These are phyloP conservation scores for Tuberolachnus salignus DNA, from an alignment of 2,888 invertebrate genomes.

Conservation along the genomic window DNA sequence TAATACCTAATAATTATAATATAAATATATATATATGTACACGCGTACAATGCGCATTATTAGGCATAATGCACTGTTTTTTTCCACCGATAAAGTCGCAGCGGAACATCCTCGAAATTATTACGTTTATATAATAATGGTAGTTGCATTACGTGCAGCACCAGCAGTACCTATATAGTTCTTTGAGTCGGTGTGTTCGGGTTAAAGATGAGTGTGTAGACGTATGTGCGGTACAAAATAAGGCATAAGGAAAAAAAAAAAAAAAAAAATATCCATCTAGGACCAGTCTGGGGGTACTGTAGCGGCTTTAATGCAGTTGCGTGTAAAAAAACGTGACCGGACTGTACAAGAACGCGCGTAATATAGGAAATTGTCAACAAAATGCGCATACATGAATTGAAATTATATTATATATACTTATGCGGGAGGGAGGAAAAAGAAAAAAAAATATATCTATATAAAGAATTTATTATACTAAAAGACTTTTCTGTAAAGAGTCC, in stretches of 20 bases:
- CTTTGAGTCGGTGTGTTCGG: slow-evolving; percentile 35
- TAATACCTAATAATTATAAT: too few relatives aligned
- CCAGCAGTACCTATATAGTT: not conserved
- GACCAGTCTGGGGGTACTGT: slow-evolving; percentile 32
- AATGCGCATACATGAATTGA: slow-evolving; percentile 52
- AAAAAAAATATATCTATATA: not conserved
- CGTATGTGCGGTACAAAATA: slow-evolving; percentile 16
- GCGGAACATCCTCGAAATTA: slow-evolving; percentile 6
- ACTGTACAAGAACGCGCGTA: slow-evolving; percentile 27
- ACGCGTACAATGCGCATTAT: too few relatives aligned
- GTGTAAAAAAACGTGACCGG: slow-evolving; percentile 54
- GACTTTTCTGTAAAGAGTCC: not conserved
- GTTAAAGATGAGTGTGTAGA: slow-evolving; percentile 20
- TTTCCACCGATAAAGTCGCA: slow-evolving; percentile 4
- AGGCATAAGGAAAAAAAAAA: slow-evolving; percentile 12
- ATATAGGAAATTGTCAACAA: slow-evolving; percentile 53
- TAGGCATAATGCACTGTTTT: not conserved
- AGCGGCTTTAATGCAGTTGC: slow-evolving; percentile 36
- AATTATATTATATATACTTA: slow-evolving; percentile 23
- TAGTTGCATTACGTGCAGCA: slow-evolving; percentile 32
- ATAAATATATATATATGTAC: too few relatives aligned
- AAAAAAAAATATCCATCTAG: slow-evolving; percentile 38
- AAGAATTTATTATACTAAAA: slow-evolving; percentile 25
- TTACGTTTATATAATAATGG: not conserved
- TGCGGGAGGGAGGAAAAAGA: slow-evolving; percentile 23